A percentile compares a stretch with the other conserved stretches of the same genome.
phyloP scores from a whole-genome alignment of 2,113 vertebrate genomes.

The Hylia prasina region DNA sequence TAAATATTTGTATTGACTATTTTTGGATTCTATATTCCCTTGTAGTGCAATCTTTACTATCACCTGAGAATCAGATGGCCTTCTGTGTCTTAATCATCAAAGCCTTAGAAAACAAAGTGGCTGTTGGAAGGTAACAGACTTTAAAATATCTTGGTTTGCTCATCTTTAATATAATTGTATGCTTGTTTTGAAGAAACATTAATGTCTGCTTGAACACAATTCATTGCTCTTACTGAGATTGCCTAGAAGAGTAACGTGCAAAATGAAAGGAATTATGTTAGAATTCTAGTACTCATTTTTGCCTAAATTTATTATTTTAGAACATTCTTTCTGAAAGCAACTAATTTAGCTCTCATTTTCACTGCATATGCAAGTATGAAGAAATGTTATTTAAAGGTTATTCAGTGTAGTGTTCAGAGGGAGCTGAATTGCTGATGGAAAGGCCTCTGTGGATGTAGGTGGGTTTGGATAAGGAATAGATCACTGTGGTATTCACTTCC shows the following conservation, averaged over 20 bases:
- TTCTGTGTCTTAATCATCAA: slow-evolving; percentile 14
- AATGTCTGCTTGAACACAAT: neutral
- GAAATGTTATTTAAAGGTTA: neutral
- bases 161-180: neutral
- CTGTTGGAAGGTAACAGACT: neutral
- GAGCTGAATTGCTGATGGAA: neutral
- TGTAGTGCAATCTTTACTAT: neutral
- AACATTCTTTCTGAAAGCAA: neutral
- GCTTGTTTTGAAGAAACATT: neutral
- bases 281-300: neutral
- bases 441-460: fast-evolving
- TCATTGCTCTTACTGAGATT: neutral
- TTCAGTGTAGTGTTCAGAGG: neutral
- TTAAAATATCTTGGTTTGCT: neutral
- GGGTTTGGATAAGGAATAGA: neutral
- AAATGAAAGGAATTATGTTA: neutral
- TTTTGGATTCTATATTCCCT: neutral
- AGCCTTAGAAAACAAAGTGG: slow-evolving; percentile 21
- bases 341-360: neutral
- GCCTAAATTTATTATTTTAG: neutral
- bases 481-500: neutral
- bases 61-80: neutral
- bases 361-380: neutral
- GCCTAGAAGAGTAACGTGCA: neutral
- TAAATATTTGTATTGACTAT: neutral